Evolutionary conservation across 64 coral and sea anemone species (phyloP), one percentile per base, ranked within the genome.

Genomic region (Porites australiensis): DNA sequence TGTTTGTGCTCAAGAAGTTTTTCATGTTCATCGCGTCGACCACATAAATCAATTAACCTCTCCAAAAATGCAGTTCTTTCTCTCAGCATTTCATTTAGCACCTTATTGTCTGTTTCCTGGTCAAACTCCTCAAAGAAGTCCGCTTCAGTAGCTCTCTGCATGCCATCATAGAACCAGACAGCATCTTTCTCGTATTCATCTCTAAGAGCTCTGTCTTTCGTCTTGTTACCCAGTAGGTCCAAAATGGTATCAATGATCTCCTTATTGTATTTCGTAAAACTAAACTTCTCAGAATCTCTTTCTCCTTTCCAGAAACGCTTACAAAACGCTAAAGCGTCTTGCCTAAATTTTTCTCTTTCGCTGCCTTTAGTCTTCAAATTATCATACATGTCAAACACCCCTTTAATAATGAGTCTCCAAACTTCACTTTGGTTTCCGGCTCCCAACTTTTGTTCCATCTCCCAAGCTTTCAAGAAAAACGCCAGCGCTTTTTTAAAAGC

Each of bases 391-490:
- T 76, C 73, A 16, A 49, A 45, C 2, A 76, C 73, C 19, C 73
- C 73, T 18, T 44, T 76, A 19, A 76, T 76, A 50, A 76, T 76
- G 13, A 50, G 49, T 76, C 73, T 45, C 47, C 73, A 76, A 13
- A 76, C 73, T 6, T 76, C 73, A 76, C 73, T 76, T 6, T 48
- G 73, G 73, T 76, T 76, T 1, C 87, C 87, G 4, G 43, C 54
- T 11, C 21, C 23, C 12, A 89, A 48, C 51, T 12, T 12, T 27
- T 77, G 23, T n/a, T 89, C 87, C 87, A 89, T 89, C 21, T 75
- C 49, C 44, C 75, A 89, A 15, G 87, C 87, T 62, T 89, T 73
- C 45, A 76, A 73, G 46, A 76, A 89, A 74, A 62, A 65, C 4
- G 77, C 49, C 16, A 89, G 22, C 8, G 87, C 87, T 89, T 89